Base-by-base conservation (phyloP, 2,888 invertebrate species). In the Eupithecia dodoneata region DNA sequence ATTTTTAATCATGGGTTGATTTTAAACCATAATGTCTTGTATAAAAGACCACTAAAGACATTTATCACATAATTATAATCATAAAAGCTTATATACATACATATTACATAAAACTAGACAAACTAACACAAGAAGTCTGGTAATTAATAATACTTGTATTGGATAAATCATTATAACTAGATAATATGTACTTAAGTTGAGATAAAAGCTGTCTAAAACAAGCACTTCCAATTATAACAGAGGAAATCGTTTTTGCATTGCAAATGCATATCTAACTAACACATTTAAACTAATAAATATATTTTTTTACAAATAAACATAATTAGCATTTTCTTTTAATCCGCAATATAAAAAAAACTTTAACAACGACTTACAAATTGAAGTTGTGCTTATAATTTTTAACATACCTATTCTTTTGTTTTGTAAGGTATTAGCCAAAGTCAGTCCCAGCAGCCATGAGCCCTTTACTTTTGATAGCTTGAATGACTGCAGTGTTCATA, bases 391-490 rank as follows among this genome's bases (percentile, higher is more conserved):
- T 74, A 69, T 44, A 4, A n/a, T 44, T 42, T 15, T 70, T 5
- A 69, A 69, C 44, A 45, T 45, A 69, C 44, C n/a, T 45, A 42
- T 67, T 69, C 0, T 47, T 44, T 44, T 65, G 4, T 44, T 47
- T 47, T 49, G 6, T 70, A 45, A 69, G 5, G 0, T 72, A 78
- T 92, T 94, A 95, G 82, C 93, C 93, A 87, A 94, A 94, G 77
- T 93, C 94, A 72, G 90, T 91, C 13, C 92, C 92, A 84, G 93
- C 93, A 49, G 95, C 95, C 42, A 96, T 96, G 63, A 97, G 91
- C 47, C 97, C 97, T 90, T 97, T 97, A 87, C 96, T 97, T 87
- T 97, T 96, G 81, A 97, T 97, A 52, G 97, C 97, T 85, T 96
- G 96, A 67, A 96, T 95, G n/a, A 97, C 97, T n/a, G 97, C 97